Evolutionary conservation across 2,113 vertebrate species (phyloP), one percentile per base, ranked within the genome.

Genomic region (Carassius auratus): DNA sequence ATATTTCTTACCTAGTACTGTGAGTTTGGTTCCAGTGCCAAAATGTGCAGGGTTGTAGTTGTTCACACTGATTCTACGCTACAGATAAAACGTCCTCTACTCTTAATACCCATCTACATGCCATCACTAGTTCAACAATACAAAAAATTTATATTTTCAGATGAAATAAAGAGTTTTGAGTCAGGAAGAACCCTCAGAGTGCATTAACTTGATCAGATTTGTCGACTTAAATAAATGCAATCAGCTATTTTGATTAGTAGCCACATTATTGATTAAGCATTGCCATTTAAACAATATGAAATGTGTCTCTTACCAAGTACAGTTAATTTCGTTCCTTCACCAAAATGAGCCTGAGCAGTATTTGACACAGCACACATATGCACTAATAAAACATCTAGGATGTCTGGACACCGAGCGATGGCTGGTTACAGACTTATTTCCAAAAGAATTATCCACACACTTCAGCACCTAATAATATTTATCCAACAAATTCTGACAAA

Each of bases 1-100:
- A 23, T 68, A 36, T 79, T 85, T 90, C 89, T 90, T 87, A 91
- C 91, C 92, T 84, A 90, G 45, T 48, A 48, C 45, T 3, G 45
- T 48, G 45, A 48, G 92, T 87, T 92, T 95, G 84, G 95, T 97
- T 38, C 96, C 96, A 6, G 2, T n/a, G 14, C 96, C 96, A 2
- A 97, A 97, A 86, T 73, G 80, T 5, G 92, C 89, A 15, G 64
- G 93, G 0, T 93, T 21, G 3, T 90, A 92, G 86, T 90, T 90
- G 85, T 87, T 92, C 96, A 96, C 96, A 93, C 57, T 91, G 88
- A 90, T 86, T 84, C 85, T 83, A 17, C 52, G 90, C 90, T 86
- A 75, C 71, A 92, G 89, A 52, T 89, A 94, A 96, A 96, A 91
- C 87, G 76, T 75, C 33, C 50, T 21, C 77, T 79, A 66, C 73